Conservation (phyloP, 2,797 vertebrate species). For the Melanotaenia parkinsoni region DNA sequence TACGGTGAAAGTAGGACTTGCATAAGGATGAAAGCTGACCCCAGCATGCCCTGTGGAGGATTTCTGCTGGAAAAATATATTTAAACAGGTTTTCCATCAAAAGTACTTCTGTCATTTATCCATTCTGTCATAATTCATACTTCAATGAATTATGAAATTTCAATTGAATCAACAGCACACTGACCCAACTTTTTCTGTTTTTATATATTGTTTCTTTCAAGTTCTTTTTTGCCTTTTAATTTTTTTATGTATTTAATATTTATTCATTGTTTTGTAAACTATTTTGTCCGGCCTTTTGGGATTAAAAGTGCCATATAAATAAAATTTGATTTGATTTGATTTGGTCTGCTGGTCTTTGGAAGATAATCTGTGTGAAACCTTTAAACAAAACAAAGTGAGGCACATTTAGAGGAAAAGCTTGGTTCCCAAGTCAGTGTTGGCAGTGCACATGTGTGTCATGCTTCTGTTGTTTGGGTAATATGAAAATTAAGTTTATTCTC, state of each 20-base stretch:
- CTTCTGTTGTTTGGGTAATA: slow-evolving; percentile 51
- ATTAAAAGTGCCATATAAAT: no score
- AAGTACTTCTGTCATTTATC: no score
- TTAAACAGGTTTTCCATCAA: neutral
- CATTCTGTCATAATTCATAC: no score
- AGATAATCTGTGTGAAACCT: slow-evolving; percentile 59
- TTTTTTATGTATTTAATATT: slow-evolving; percentile 31
- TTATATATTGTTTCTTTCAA: no score
- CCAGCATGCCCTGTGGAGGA: slow-evolving; percentile 18
- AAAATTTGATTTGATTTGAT: slow-evolving; percentile 1
- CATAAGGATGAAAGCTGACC: slow-evolving; percentile 20
- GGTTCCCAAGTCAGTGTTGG: slow-evolving; percentile 28
- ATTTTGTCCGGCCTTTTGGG: no score
- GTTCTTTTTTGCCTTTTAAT: neutral
- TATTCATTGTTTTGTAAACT: no score
- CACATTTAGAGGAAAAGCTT: slow-evolving; percentile 49
- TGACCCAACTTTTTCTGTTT: neutral
- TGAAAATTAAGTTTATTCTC: slow-evolving; percentile 55
- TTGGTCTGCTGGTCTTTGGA: slow-evolving; percentile 42
- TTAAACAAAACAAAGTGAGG: slow-evolving; percentile 70
- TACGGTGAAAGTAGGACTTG: slow-evolving; percentile 19
- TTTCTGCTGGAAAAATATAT: neutral
- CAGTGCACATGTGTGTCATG: slow-evolving; percentile 34
- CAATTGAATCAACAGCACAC: neutral
- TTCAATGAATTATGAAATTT: no score